Evolutionary conservation across 2,888 invertebrate genomes (phyloP), one percentile per base, ranked within the genome.

Genomic region (Rhagophthalmus giganteus): DNA sequence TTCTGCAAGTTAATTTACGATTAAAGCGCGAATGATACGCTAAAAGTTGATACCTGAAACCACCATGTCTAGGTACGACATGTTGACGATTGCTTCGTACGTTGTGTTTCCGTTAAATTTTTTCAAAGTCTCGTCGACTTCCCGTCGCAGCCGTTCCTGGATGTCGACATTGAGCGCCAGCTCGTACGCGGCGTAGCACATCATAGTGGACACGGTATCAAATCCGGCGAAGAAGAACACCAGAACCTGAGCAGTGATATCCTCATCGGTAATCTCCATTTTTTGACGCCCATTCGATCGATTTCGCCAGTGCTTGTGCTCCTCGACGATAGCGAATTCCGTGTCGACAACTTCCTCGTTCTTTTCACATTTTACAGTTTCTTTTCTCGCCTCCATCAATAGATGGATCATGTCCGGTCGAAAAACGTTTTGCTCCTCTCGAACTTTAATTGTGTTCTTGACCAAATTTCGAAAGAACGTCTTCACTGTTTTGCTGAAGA

Each of bases 211-310:
- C 0, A 72, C 68, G 1, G 75, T 75, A 28, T 78, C 77, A 51
- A 73, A 76, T 1, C 78, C 78, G 10, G 75, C 78, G 1, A 77
- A 62, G 63, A 77, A 76, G 67, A 78, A 78, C 1, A 77, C 54
- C 1, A 78, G 39, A 10, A 75, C 75, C 66, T 82, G 82, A 0
- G 81, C 78, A 0, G 79, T 76, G 2, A 82, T 72, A 39, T 82
- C 81, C 1, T 77, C 73, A 46, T 81, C 79, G 6, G 40, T 61
- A 16, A 67, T 56, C 31, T 60, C 49, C 7, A 45, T 37, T 11
- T 48, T 28, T 7, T 47, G 27, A 27, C 34, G n/a, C n/a, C n/a
- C n/a, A n/a, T n/a, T n/a, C n/a, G n/a, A n/a, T n/a, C n/a, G n/a
- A n/a, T n/a, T n/a, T n/a, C n/a, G n/a, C n/a, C n/a, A n/a, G n/a